Base-by-base conservation (phyloP, 2,888 invertebrate genomes). In the Pardosa pseudoannulata region DNA sequence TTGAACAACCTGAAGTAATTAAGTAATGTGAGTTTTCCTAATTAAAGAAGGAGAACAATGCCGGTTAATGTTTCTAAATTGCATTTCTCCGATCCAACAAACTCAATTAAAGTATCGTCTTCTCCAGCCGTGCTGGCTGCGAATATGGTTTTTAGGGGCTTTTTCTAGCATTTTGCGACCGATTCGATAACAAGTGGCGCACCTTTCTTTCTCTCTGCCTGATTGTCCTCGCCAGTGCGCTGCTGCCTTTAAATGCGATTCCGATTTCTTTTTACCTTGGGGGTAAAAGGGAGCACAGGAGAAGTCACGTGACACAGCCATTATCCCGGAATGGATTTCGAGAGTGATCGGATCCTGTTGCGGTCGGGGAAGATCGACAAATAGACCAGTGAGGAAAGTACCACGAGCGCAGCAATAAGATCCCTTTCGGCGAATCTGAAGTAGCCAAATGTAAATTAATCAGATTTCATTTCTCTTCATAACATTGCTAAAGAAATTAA, bases 21-120 rank as follows among this genome's bases (percentile, higher is more conserved):
- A 56, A 56, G 56, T 56, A 56, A 56, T 56, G 56, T 23, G 56
- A 56, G 56, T 56, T 56, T 56, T 23, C 56, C 56, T 56, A 56
- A 56, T 56, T 56, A 56, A 56, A 56, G 56, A 56, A 23, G 56
- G 56, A 56, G 56, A 56, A 56, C 56, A 56, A 56, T 23, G 6
- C 23, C 23, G 16, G 23, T 56, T 56, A 56, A 56, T 56, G 56
- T 56, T 23, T 56, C 56, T 56, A 56, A 56, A 56, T 56, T 56
- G 16, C 56, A 23, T 56, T 56, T 56, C 23, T 23, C 56, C 56
- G n/a, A 56, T 56, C 56, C 56, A 11, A 56, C 56, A 56, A 56
- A 56, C 23, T 56, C 56, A 56, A 56, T 56, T 56, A 56, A 56
- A 23, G 56, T 19, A 56, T 56, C 56, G 56, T 23, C 19, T 56